These are phyloP conservation scores for Brachyptera risi DNA, from an alignment of 2,888 invertebrate genomes.

Conservation along the genomic window DNA sequence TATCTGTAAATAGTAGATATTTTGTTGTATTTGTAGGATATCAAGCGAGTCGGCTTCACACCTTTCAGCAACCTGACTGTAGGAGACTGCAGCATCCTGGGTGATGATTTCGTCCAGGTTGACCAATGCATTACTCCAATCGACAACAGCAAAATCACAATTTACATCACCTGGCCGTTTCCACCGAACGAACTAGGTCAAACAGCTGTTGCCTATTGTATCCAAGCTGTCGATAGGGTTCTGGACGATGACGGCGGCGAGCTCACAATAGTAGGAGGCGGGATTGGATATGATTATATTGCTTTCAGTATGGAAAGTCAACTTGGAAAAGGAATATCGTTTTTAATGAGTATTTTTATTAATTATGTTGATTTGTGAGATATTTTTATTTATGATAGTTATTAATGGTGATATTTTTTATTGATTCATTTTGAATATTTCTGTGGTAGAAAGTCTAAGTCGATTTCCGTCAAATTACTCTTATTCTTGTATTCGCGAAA, in stretches of 20 bases:
- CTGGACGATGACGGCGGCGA: neutral
- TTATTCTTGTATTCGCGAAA: no score
- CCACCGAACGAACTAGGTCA: neutral
- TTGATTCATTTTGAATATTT: no score
- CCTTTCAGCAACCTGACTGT: neutral
- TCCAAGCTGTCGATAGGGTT: neutral
- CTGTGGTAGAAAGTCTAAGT: no score
- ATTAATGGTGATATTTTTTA: no score
- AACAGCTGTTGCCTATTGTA: neutral
- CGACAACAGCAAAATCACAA: neutral
- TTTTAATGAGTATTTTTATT: neutral
- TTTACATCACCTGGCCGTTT: neutral
- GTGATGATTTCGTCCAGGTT: neutral
- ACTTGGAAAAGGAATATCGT: neutral
- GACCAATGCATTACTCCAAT: neutral
- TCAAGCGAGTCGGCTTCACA: neutral
- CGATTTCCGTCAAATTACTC: no score
- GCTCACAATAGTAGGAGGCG: neutral
- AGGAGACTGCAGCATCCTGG: neutral
- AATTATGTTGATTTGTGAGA: no score
- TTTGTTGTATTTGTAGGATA: no score
- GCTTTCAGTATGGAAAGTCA: neutral
- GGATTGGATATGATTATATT: neutral
- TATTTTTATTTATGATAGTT: no score
- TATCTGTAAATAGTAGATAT: no score